Evolutionary conservation across 2,888 invertebrate genomes (phyloP).

Genomic region (Lycaena phlaeas): DNA sequence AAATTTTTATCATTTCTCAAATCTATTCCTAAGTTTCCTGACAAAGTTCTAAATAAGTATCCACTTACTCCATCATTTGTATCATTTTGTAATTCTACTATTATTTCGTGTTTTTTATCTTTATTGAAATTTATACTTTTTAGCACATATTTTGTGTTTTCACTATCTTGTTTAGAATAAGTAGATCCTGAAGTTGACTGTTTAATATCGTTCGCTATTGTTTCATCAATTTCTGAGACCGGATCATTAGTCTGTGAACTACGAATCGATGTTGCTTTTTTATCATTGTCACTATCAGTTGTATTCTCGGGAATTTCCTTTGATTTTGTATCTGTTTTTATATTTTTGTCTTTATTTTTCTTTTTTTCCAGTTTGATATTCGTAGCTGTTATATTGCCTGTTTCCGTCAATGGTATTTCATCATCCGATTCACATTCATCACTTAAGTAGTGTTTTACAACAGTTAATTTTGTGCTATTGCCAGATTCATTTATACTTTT

Average conservation of each 20-base stretch:
- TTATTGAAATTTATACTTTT: neutral
- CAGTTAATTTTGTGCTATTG: too few relatives aligned
- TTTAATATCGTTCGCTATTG: neutral
- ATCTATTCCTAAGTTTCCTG: slow-evolving; percentile 23
- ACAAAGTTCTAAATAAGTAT: slow-evolving; percentile 23
- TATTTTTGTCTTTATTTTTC: too few relatives aligned
- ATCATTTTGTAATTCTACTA: slow-evolving; percentile 26
- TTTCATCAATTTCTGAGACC: neutral
- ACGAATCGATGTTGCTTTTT: too few relatives aligned
- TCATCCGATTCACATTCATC: too few relatives aligned
- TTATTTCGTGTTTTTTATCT: slow-evolving; percentile 23
- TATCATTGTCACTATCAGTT: too few relatives aligned
- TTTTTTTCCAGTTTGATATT: too few relatives aligned
- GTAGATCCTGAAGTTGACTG: neutral
- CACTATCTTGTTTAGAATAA: neutral
- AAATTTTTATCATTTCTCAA: neutral
- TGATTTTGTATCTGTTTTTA: too few relatives aligned
- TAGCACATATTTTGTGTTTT: neutral
- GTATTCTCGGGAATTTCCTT: too few relatives aligned
- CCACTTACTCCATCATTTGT: slow-evolving; percentile 22
- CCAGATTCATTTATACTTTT: too few relatives aligned
- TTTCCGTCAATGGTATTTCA: too few relatives aligned
- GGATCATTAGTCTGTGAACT: neutral
- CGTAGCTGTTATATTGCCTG: too few relatives aligned
- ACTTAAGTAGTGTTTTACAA: too few relatives aligned